These are phyloP conservation scores for Octodon degus DNA, from an alignment of 2,113 vertebrate genomes.

Conservation along the genomic window DNA sequence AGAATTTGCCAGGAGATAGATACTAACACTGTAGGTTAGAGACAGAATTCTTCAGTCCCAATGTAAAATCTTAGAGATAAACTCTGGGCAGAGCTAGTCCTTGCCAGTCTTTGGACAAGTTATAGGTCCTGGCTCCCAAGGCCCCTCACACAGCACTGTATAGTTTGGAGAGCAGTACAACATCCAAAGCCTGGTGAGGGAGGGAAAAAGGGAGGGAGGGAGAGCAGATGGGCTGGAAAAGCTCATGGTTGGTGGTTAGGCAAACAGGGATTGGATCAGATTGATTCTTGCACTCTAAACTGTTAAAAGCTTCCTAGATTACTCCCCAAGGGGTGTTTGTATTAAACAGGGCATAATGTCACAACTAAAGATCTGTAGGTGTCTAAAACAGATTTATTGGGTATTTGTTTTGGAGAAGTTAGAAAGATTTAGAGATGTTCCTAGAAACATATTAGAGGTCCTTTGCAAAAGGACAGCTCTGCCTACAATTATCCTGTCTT, in stretches of 20 bases:
- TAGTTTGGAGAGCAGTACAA: neutral
- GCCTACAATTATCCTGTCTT: neutral
- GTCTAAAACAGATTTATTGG: neutral
- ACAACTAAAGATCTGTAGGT: constrained; percentile 16
- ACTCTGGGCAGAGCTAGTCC: neutral
- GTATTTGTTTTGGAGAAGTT: neutral
- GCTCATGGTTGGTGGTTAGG: constrained; percentile 6
- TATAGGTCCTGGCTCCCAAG: neutral
- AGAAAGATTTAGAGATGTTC: neutral
- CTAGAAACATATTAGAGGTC: neutral
- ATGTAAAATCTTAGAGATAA: constrained; percentile 4
- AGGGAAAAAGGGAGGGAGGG: neutral
- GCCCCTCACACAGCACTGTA: neutral
- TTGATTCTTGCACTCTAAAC: neutral
- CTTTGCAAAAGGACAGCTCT: constrained; percentile 16
- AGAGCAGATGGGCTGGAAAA: neutral
- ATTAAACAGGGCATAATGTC: constrained; percentile 35
- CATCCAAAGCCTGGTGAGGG: neutral
- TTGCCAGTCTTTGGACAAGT: constrained; percentile 21
- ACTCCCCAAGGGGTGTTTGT: constrained; percentile 41
- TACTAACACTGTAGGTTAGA: constrained; percentile 36
- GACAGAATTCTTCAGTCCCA: neutral
- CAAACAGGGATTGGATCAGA: neutral
- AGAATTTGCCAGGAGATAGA: constrained; percentile 44
- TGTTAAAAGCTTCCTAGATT: constrained; percentile 56